Evolutionary conservation across 2,113 vertebrate genomes (phyloP), one percentile per base, ranked within the genome.

Genomic region (Anguilla rostrata): DNA sequence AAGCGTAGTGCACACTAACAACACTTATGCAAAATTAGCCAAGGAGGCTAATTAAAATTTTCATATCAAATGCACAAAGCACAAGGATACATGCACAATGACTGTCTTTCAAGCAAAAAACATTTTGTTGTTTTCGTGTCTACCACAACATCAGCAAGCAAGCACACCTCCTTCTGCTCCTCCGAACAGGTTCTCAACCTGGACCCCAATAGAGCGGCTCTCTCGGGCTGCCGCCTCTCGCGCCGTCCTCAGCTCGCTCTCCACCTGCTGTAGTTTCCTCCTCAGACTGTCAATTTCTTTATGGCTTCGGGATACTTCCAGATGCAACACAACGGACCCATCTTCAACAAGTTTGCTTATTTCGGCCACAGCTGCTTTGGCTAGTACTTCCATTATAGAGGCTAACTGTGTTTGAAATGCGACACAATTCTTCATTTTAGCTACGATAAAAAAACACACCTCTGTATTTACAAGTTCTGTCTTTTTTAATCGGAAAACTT

Each of bases 351-450:
- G 91, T 86, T 93, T 90, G 87, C 92, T 87, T 3, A 95, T 95
- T 89, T 95, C 94, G 53, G 90, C 91, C 81, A 90, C 91, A 0
- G 95, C 95, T 1, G 95, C 94, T 89, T 90, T 89, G 40, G 95
- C 93, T 79, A 95, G 75, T 16, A 93, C 81, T 83, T 94, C 94
- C 93, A 95, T 91, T 84, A 95, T 91, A 83, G 95, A 93, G 88
- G 93, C 80, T 8, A 95, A 82, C 93, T 95, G 92, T 82, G 88
- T 89, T 80, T 94, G 95, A 88, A 95, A 95, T 85, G 88, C 86
- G 88, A 60, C 26, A 43, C 86, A 80, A 88, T 71, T 88, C 86
- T 92, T 89, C 93, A 94, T 94, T 80, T 86, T 86, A 6, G 84
- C 0, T 0, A 75, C n/a, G 40, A 18, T 9, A 34, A 34, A 34